phyloP scores from a whole-genome alignment of 2,113 vertebrate species.

The Datnioides undecimradiatus region DNA sequence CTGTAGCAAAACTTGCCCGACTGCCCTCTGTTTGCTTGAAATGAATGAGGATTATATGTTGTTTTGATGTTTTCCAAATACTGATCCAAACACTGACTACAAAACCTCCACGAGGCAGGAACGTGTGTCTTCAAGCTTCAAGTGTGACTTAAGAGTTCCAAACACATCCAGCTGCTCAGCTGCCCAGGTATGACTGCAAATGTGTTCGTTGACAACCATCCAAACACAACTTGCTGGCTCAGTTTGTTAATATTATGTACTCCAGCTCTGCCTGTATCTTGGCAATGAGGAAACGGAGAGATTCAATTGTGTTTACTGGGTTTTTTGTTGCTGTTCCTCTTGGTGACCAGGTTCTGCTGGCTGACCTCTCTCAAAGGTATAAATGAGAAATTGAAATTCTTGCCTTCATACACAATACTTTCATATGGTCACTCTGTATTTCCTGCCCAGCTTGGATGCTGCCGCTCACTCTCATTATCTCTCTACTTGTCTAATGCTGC shows the following conservation, averaged over 20 bases:
- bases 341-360: slow-evolving; percentile 16
- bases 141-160: slow-evolving; percentile 33
- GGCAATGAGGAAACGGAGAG: slow-evolving; percentile 18
- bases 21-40: background rate
- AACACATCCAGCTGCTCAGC: slow-evolving; percentile 34
- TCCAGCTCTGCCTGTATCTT: slow-evolving; percentile 4
- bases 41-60: background rate
- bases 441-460: background rate
- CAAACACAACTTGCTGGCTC: slow-evolving; percentile 41
- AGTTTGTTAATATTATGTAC: slow-evolving; percentile 18
- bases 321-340: slow-evolving; percentile 24
- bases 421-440: background rate
- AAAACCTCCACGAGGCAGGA: background rate
- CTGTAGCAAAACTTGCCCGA: background rate
- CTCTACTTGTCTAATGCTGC: background rate
- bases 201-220: slow-evolving; percentile 53
- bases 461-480: background rate
- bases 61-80: background rate
- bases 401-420: background rate
- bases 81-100: background rate
- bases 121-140: background rate
- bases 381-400: slow-evolving; percentile 10
- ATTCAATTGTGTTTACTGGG: slow-evolving; percentile 21
- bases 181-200: slow-evolving; percentile 51
- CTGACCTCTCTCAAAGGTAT: slow-evolving; percentile 41